Evolutionary conservation across 2,797 vertebrate species (phyloP).

Genomic region (Mareca penelope): DNA sequence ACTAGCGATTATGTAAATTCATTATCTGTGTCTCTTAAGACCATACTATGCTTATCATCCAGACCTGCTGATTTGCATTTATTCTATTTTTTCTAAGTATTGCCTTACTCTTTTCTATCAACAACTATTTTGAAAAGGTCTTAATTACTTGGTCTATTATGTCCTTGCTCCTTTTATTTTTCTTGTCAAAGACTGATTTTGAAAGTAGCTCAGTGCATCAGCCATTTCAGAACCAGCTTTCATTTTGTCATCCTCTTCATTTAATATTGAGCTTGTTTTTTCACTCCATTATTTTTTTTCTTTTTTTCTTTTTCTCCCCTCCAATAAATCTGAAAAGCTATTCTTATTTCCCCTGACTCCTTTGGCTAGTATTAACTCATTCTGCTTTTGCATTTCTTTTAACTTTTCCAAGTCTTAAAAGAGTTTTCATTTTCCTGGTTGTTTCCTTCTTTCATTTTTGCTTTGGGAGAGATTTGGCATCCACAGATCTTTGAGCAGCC

Average conservation of each 20-base stretch:
- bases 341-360: conserved; percentile 58
- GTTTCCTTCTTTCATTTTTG: conserved; percentile 19
- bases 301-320: not conserved
- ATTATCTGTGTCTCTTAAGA: conserved; percentile 61
- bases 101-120: conserved; percentile 46
- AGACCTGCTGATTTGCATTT: conserved; percentile 44
- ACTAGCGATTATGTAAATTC: conserved; percentile 60
- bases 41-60: conserved; percentile 32
- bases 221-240: conserved; percentile 55
- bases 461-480: conserved; percentile 11
- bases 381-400: conserved; percentile 52
- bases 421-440: conserved; percentile 45
- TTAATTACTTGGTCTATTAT: conserved; percentile 60
- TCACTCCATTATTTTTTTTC: not conserved
- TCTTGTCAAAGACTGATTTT: conserved; percentile 52
- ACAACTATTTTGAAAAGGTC: conserved; percentile 62
- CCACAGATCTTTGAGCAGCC: not conserved
- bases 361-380: conserved; percentile 49
- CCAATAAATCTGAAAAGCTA: conserved; percentile 40
- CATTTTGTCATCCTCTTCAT: conserved; percentile 55
- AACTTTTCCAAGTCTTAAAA: conserved; percentile 42
- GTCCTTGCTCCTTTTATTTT: conserved; percentile 46
- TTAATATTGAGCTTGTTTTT: conserved; percentile 56
- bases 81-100: conserved; percentile 41
- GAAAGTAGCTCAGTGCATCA: conserved; percentile 34